phyloP scores from a whole-genome alignment of 2,113 vertebrate species.

The Coregonus clupeaformis region DNA sequence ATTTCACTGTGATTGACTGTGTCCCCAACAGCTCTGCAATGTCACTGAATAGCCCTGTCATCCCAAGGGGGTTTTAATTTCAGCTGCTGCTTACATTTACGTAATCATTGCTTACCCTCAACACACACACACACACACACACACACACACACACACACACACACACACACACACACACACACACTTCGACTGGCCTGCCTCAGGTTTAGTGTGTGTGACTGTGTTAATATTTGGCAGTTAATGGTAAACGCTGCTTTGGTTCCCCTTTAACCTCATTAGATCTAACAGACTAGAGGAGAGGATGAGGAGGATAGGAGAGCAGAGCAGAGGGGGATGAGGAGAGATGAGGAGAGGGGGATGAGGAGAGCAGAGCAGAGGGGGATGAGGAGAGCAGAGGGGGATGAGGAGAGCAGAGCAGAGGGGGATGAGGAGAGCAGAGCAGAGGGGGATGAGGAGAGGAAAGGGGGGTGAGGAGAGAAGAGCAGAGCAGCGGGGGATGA shows the following conservation, averaged over 20 bases:
- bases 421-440: no score
- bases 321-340: no score
- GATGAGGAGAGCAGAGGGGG: background rate
- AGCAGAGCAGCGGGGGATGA: no score
- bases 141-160: slow-evolving; percentile 29
- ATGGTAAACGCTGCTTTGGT: background rate
- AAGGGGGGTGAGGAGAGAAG: background rate
- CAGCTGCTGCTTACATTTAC: slow-evolving; percentile 36
- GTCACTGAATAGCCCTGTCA: background rate
- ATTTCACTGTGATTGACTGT: background rate
- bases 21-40: slow-evolving; percentile 11
- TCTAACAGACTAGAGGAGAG: background rate
- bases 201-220: background rate
- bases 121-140: slow-evolving; percentile 19
- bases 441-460: background rate
- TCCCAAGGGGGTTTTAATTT: background rate
- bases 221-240: no score
- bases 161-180: background rate
- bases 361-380: background rate
- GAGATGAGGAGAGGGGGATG: background rate
- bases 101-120: slow-evolving; percentile 13
- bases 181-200: background rate
- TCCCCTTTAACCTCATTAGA: no score
- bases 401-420: background rate
- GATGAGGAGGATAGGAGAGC: background rate